These are phyloP conservation scores for Crossaster papposus DNA, from an alignment of 53 echinoderm and acorn worm species.

Conservation along the genomic window DNA sequence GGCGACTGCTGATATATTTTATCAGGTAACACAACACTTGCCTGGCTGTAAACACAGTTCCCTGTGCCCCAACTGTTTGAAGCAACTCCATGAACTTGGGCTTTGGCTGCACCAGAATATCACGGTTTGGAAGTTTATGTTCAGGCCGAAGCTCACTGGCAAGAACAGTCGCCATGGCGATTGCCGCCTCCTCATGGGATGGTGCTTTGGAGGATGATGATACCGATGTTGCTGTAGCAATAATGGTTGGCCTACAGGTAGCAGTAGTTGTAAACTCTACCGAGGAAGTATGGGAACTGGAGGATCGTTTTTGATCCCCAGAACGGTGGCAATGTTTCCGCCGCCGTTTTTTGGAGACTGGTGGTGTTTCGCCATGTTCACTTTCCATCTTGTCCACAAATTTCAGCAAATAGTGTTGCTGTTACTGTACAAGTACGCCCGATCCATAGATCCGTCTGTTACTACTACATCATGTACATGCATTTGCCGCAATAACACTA, in stretches of 20 bases:
- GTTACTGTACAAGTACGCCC: conserved; percentile 21
- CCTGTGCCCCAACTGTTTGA: conserved; percentile 83
- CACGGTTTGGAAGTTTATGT: conserved; percentile 82
- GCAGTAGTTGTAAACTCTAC: conserved; percentile 49
- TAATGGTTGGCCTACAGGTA: conserved; percentile 28
- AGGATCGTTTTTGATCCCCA: conserved; percentile 33
- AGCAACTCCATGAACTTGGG: conserved; percentile 81
- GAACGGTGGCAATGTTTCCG: conserved; percentile 6
- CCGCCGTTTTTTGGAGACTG: conserved; percentile 31
- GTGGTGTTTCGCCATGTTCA: conserved; percentile 1
- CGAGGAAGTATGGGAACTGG: conserved; percentile 29
- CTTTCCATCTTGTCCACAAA: conserved; percentile 35
- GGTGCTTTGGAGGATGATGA: conserved; percentile 41
- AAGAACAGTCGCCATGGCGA: conserved; percentile 74
- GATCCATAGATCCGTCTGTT: conserved; percentile 56
- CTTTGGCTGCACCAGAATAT: conserved; percentile 76
- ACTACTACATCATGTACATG: conserved; percentile 38
- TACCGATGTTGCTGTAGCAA: conserved; percentile 36
- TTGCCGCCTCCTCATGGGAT: conserved; percentile 46
- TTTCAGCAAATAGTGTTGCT: conserved; percentile 23
- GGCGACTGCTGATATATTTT: conserved; percentile 89
- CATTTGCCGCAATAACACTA: conserved; percentile 36
- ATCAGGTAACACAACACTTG: conserved; percentile 88
- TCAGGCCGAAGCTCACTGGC: conserved; percentile 83
- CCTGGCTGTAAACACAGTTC: conserved; percentile 81